Evolutionary conservation across 2,888 invertebrate species (phyloP), one percentile per base, ranked within the genome.

Genomic region (Xylocampa areola): DNA sequence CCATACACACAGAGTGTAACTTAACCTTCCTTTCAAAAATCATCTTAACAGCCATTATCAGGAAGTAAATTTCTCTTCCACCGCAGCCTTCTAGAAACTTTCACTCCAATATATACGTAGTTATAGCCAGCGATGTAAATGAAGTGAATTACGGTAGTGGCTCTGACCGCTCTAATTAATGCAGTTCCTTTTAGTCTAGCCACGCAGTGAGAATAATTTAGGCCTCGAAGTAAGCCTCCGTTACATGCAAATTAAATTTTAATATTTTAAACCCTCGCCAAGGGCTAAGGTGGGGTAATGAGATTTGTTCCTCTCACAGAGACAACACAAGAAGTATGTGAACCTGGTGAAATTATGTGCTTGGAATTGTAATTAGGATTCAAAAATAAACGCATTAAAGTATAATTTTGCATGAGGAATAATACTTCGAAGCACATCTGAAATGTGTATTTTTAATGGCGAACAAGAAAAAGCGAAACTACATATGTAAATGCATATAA

Each of bases 231-330:
- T 45, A 41, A 59, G 48, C 68, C 62, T 14, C 58, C 63, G 73
- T 64, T 62, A 69, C 63, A 65, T 67, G 68, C 41, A 79, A 82
- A 82, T 82, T 78, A 82, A 81, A 82, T 75, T 80, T 82, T 81
- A 82, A 82, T 80, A 80, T 80, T 81, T 79, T 65, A 79, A 57
- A 59, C 49, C 36, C 19, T 23, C n/a, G 35, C 54, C 39, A 62
- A 62, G 59, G 69, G 58, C 35, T 19, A 64, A 57, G 51, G 72
- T 61, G 23, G 39, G 17, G 36, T 71, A 69, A 76, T 72, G 64
- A 72, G 74, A 57, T 76, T 62, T 65, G 74, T 61, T 65, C 40
- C 36, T 62, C 54, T 40, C 51, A 45, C 49, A 71, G 40, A 57
- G 45, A 59, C 51, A 48, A 30, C 17, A n/a, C 8, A 41, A 49